Base-by-base conservation (phyloP, 2,113 vertebrate genomes). In the Sarotherodon lohbergeri region DNA sequence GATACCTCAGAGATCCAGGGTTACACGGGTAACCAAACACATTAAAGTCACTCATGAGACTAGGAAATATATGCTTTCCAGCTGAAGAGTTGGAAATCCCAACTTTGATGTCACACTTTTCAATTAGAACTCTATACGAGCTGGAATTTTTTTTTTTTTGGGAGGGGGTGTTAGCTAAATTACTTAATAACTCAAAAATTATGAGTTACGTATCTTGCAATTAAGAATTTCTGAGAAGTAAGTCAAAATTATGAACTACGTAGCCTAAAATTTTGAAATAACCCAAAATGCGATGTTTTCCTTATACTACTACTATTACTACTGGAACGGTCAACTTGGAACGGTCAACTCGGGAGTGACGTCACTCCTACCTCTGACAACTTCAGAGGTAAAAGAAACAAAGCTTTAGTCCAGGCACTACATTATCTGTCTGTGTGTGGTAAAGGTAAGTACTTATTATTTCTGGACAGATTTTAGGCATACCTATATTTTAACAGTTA, bases 161-260 rank as follows among this genome's bases (percentile, higher is more conserved):
- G 17, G 19, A 4, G 1, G n/a, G 22, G 22, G 12, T 1, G 0
- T 2, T 0, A 17, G 27, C 5, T 32, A 17, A 34, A 61, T 61
- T 61, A 34, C 29, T 61, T 19, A 63, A 63, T 63, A 63, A 63
- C 29, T 34, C 9, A 34, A 36, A 34, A 61, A 11, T 63, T 3
- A 11, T 7, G 29, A 36, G 17, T 63, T 63, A 11, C 34, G 9
- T n/a, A 36, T 63, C 7, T 36, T 2, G 7, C 34, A 36, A 7
- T 36, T 36, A 36, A 36, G 34, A 36, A 7, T 36, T 36, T 36
- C 59, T 36, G 32, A 63, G 5, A 63, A 36, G 17, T 63, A 63
- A 36, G 17, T 63, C 59, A 36, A 63, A 63, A 7, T 63, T 3
- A 11, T 63, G 19, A 63, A n/a, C 32, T 63, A 19, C 3, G 34